A percentile compares a stretch with the other conserved stretches of the same genome.
Evolutionary conservation across 2,113 vertebrate species (phyloP).

Genomic region (Calcarius ornatus): DNA sequence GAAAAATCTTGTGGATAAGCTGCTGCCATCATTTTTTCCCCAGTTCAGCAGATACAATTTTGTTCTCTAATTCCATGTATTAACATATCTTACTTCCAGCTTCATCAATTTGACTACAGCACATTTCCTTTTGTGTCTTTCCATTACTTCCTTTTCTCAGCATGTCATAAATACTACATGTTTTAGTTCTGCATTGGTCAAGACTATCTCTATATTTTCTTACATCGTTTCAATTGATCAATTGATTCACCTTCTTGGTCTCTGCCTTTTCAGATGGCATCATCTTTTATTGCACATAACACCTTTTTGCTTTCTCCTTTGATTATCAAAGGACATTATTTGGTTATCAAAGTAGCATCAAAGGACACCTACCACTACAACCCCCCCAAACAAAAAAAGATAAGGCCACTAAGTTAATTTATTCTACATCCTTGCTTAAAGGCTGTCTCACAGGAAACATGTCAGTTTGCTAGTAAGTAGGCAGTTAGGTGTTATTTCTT

Average conservation of each 20-base stretch:
- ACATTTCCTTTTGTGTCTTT: not conserved
- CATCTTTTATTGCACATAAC: not conserved
- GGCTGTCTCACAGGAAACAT: not conserved
- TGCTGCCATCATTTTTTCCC: not conserved
- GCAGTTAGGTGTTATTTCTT: not conserved
- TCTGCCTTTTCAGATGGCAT: not conserved
- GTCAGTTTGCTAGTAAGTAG: not conserved
- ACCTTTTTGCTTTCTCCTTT: not conserved
- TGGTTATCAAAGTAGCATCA: not conserved
- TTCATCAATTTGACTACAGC: not conserved
- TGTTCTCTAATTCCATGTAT: not conserved
- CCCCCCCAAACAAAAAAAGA: rapidly evolving
- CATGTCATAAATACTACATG: not conserved
- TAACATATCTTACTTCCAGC: not conserved
- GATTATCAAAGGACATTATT: not conserved
- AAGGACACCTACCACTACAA: not conserved
- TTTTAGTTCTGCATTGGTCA: not conserved
- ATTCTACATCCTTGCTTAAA: not conserved
- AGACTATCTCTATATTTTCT: not conserved
- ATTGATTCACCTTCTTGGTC: not conserved
- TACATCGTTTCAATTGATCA: not conserved
- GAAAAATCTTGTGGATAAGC: not conserved
- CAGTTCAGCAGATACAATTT: not conserved
- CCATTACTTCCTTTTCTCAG: not conserved
- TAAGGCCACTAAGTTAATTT: not conserved